phyloP scores from a whole-genome alignment of 2,888 invertebrate species.

The Pyrrhia umbra region DNA sequence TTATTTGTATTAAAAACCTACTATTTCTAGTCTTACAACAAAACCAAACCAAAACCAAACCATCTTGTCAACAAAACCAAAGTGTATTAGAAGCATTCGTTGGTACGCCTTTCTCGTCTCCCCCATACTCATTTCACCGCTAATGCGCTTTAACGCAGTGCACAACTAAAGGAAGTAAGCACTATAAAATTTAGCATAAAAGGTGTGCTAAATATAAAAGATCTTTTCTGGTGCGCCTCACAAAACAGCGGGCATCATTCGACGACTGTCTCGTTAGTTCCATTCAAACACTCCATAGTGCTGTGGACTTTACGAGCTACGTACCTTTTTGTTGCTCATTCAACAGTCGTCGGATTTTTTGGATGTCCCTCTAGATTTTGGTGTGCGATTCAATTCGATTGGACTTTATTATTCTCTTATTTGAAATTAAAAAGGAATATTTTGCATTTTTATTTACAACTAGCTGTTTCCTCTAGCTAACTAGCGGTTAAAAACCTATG shows the following conservation, averaged over 20 bases:
- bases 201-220: constrained; percentile 46
- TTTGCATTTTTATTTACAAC: no score
- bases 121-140: constrained; percentile 35
- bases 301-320: constrained; percentile 69
- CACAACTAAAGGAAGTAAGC: constrained; percentile 29
- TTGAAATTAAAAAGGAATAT: no score
- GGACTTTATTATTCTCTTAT: no score
- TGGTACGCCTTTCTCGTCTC: constrained; percentile 18
- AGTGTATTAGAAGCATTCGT: constrained; percentile 20
- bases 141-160: constrained; percentile 43
- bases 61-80: constrained; percentile 1
- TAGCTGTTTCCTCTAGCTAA: no score
- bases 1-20: no score
- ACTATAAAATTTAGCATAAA: constrained; percentile 37
- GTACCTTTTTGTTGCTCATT: constrained; percentile 70
- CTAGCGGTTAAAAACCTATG: no score
- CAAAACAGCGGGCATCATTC: constrained; percentile 72
- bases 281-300: constrained; percentile 72
- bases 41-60: no score
- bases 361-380: constrained; percentile 40
- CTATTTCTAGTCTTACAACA: no score
- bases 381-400: constrained; percentile 20
- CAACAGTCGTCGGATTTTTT: constrained; percentile 67
- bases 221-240: constrained; percentile 63
- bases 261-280: constrained; percentile 80